These are phyloP conservation scores for Cataglyphis rosenhaueri DNA, from an alignment of 2,888 invertebrate genomes.

Conservation along the genomic window DNA sequence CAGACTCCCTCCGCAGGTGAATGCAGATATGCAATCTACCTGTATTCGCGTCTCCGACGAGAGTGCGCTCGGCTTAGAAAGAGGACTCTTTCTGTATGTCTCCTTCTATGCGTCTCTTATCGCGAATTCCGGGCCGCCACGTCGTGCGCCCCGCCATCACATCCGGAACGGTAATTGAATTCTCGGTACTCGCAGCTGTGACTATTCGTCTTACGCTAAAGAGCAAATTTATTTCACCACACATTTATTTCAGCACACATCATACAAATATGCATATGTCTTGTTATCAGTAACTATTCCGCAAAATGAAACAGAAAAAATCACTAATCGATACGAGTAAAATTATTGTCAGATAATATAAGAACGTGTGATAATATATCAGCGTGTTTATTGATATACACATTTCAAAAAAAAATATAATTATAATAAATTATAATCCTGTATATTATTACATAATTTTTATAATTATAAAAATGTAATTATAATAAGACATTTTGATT, in stretches of 20 bases:
- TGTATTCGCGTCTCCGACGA: slow-evolving; percentile 48
- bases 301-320: slow-evolving; percentile 6
- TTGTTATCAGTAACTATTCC: slow-evolving; percentile 35
- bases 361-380: too few relatives aligned
- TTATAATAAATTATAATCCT: too few relatives aligned
- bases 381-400: background rate
- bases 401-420: background rate
- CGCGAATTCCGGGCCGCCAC: slow-evolving; percentile 72
- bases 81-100: slow-evolving; percentile 70
- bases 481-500: background rate
- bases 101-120: slow-evolving; percentile 65
- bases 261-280: background rate
- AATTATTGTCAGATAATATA: slow-evolving; percentile 5
- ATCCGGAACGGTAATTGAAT: slow-evolving; percentile 72
- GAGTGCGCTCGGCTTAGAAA: slow-evolving; percentile 50
- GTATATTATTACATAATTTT: too few relatives aligned
- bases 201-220: slow-evolving; percentile 47
- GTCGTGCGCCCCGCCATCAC: slow-evolving; percentile 60
- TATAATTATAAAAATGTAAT: background rate
- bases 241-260: background rate
- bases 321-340: slow-evolving; percentile 9
- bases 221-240: slow-evolving; percentile 44
- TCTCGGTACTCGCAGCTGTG: slow-evolving; percentile 61
- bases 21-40: slow-evolving; percentile 67
- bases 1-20: slow-evolving; percentile 74